phyloP scores from a whole-genome alignment of 2,797 vertebrate genomes.

The Sciurus vulgaris region DNA sequence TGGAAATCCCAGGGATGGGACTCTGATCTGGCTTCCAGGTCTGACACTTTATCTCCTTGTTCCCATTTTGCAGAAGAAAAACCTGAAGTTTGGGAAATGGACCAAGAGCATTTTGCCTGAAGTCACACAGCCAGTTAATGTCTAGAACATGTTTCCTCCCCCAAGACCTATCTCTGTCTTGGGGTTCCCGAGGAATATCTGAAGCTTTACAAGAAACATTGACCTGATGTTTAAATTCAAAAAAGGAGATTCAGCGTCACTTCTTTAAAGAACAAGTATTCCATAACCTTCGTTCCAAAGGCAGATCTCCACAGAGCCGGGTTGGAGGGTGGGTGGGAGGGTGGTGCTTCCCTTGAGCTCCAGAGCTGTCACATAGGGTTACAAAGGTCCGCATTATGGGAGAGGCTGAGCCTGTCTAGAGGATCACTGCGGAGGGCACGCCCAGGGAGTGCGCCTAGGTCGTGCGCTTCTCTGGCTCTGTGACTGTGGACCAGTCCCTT shows the following conservation, averaged over 20 bases:
- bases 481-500: not conserved
- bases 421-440: not conserved
- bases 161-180: not conserved
- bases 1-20: not conserved
- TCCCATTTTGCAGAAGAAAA: conserved; percentile 40
- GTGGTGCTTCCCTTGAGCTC: not conserved
- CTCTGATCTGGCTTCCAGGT: not conserved
- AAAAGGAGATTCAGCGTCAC: not conserved
- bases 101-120: not conserved
- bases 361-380: not conserved
- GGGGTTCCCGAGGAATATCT: not conserved
- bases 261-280: not conserved
- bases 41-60: not conserved
- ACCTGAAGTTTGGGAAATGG: not conserved
- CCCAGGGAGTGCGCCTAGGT: not conserved
- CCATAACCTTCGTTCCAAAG: not conserved
- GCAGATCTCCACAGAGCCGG: not conserved
- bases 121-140: not conserved
- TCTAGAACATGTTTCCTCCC: not conserved
- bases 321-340: not conserved
- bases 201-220: not conserved
- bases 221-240: not conserved
- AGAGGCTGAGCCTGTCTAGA: not conserved
- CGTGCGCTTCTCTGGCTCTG: not conserved
- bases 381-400: not conserved